phyloP scores from a whole-genome alignment of 2,797 vertebrate genomes.

The Pseudocheirus occidentalis region DNA sequence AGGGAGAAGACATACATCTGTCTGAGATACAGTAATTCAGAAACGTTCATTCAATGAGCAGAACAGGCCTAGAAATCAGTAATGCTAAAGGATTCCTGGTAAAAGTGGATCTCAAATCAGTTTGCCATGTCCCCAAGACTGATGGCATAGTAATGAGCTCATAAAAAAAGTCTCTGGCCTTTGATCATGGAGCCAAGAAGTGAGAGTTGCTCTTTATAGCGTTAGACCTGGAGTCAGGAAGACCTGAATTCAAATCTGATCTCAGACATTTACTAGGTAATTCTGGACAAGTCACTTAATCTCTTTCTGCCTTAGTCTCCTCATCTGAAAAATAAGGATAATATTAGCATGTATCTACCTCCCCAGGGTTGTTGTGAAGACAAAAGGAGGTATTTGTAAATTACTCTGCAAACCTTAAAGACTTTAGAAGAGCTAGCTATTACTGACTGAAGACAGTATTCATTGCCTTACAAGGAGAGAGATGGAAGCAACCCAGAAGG shows the following conservation, averaged over 20 bases:
- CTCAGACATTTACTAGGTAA: neutral
- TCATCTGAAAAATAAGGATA: neutral
- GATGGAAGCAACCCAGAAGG: neutral
- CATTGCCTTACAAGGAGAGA: neutral
- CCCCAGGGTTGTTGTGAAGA: neutral
- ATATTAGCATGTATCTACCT: neutral
- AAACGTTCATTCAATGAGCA: neutral
- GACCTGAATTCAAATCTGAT: neutral
- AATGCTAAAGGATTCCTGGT: neutral
- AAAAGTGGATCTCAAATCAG: neutral
- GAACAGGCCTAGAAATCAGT: constrained; percentile 13
- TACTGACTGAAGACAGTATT: neutral
- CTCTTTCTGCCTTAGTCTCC: neutral
- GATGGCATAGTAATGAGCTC: neutral
- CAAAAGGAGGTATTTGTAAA: neutral
- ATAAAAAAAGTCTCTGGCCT: neutral
- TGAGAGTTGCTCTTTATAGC: neutral
- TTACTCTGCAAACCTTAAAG: neutral
- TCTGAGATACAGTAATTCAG: constrained; percentile 9
- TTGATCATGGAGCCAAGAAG: neutral
- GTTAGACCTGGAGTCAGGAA: neutral
- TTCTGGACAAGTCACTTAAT: neutral
- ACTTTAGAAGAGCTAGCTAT: neutral
- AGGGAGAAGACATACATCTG: neutral
- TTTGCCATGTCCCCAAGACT: neutral